Percentiles rank a stretch among this genome's conserved stretches.
These are phyloP conservation scores for Campylorhamphus procurvoides DNA, from an alignment of 2,113 vertebrate genomes.

Conservation along the genomic window DNA sequence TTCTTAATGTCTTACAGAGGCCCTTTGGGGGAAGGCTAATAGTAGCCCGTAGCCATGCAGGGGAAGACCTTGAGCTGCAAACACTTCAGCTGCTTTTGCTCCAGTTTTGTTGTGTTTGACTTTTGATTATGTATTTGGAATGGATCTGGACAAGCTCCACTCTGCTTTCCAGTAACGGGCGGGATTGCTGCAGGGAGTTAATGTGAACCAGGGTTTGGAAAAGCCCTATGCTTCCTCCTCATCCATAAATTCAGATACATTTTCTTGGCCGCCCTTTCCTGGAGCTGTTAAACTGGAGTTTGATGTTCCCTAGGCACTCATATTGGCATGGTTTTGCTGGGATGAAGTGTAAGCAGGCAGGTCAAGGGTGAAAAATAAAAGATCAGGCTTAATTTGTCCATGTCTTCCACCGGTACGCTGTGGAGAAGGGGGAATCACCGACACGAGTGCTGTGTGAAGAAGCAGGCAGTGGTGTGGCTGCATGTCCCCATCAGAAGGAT, in stretches of 20 bases:
- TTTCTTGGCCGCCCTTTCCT: slow-evolving; percentile 40
- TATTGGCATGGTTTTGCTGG: background rate
- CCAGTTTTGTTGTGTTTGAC: background rate
- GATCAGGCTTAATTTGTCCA: background rate
- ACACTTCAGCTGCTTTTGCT: background rate
- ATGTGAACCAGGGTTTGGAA: slow-evolving; percentile 39
- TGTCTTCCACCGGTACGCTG: background rate
- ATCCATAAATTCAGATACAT: slow-evolving; percentile 21
- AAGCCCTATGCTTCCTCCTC: background rate
- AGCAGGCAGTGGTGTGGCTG: background rate
- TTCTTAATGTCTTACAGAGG: background rate
- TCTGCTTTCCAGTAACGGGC: slow-evolving; percentile 44
- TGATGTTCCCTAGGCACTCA: background rate
- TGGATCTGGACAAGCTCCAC: background rate
- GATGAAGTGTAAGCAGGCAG: rapidly evolving
- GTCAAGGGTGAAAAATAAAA: background rate
- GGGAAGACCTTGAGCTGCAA: background rate
- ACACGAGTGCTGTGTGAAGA: rapidly evolving
- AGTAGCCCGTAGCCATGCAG: background rate
- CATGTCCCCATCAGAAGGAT: background rate
- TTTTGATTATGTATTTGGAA: background rate
- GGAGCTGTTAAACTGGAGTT: background rate
- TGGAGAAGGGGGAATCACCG: background rate
- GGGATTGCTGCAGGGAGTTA: slow-evolving; percentile 32
- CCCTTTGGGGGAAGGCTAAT: background rate